Base-by-base conservation (phyloP, 2,797 vertebrate species). In the Helostoma temminkii region DNA sequence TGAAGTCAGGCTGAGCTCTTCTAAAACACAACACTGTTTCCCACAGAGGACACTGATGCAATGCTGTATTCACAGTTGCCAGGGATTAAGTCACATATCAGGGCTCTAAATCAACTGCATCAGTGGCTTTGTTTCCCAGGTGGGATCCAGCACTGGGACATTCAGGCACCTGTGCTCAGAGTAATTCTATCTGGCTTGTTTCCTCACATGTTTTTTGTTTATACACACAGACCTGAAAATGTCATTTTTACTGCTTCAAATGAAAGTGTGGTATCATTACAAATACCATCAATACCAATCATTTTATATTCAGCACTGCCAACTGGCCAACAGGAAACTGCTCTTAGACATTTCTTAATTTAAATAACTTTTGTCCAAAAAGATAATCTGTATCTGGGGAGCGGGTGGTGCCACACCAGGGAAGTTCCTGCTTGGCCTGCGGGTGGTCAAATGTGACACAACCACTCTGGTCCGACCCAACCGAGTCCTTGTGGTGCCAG, bases 311-410 rank as follows among this genome's bases (percentile, higher is more conserved):
- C 6, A 1, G 10, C 8, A 2, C 4, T 32, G 15, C 30, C 5
- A 5, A 16, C 36, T 16, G 36, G 3, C 36, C 4, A 18, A 39
- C 3, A 39, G 11, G n/a, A 39, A 39, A n/a, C 16, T 42, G 39
- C 39, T 2, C 39, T n/a, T 2, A n/a, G 39, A n/a, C 6, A 4
- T 18, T 8, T 42, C 39, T 42, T 1, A 42, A 6, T n/a, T 9
- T 65, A 21, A 5, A 0, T 22, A 26, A 78, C 18, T 41, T 56
- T 83, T 37, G 9, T 77, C 32, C 37, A 9, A 32, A 58, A 82
- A 98, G 97, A 96, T 96, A 3, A 94, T 99, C 75, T 99, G 97
- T 82, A 96, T 99, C 78, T 99, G 98, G 98, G 97, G 97, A 47
- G 95, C 95, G 21, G 96, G 96, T 6, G 98, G 97, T 43, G 97